A percentile compares a stretch with the other conserved stretches of the same genome.
Conservation (phyloP, 1,140 invertebrate species). For the Ooceraea biroi region DNA sequence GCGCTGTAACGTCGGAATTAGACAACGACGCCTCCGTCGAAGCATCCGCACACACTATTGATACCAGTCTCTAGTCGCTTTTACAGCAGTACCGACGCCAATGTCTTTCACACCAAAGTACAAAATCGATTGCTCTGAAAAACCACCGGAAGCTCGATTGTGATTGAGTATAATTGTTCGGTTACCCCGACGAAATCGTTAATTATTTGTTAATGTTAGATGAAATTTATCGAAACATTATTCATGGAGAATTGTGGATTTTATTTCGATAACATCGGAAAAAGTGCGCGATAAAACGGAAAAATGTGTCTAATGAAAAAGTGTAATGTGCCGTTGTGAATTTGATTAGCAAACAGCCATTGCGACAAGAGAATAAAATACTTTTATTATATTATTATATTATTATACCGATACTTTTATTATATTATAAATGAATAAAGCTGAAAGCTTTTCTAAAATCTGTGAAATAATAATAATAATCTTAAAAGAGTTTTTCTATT, state of each 20-base stretch:
- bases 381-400: too few relatives aligned
- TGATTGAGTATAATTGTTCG: background rate
- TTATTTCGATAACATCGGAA: background rate
- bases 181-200: background rate
- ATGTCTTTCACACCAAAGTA: conserved; percentile 53
- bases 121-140: background rate
- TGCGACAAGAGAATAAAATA: too few relatives aligned
- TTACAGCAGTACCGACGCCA: conserved; percentile 63
- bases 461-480: background rate
- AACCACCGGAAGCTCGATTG: background rate
- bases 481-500: conserved; percentile 15
- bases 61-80: conserved; percentile 50
- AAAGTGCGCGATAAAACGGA: background rate
- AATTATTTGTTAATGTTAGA: background rate
- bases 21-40: conserved; percentile 62
- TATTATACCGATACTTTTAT: too few relatives aligned
- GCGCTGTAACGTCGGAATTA: conserved; percentile 64
- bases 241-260: background rate
- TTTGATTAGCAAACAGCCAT: too few relatives aligned
- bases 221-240: background rate
- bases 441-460: background rate
- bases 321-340: background rate
- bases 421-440: too few relatives aligned
- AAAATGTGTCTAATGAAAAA: background rate
- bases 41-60: conserved; percentile 37